Evolutionary conservation across 2,113 vertebrate genomes (phyloP).

Genomic region (Astur gentilis): DNA sequence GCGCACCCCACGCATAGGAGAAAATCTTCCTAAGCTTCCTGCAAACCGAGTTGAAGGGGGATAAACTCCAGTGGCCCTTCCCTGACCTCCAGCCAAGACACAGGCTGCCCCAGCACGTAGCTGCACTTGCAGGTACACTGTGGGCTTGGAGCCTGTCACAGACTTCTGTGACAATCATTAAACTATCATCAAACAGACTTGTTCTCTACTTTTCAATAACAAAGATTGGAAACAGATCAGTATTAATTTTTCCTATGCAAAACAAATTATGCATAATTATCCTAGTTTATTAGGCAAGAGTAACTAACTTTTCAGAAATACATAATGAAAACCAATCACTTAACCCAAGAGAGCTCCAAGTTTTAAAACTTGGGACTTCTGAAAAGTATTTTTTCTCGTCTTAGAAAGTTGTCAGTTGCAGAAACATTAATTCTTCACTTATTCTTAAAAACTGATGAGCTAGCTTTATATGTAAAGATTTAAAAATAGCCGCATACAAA

Average conservation of each 20-base stretch:
- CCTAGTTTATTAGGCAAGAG: background rate
- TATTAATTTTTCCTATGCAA: background rate
- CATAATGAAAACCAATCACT: background rate
- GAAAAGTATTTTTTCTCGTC: background rate
- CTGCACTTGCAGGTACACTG: background rate
- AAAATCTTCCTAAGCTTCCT: background rate
- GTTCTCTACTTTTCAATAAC: background rate
- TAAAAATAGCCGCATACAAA: background rate
- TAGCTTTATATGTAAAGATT: background rate
- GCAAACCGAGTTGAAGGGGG: fast-evolving
- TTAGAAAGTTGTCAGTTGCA: background rate
- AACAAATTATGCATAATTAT: background rate
- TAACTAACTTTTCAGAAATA: background rate
- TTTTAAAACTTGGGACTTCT: background rate
- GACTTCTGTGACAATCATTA: background rate
- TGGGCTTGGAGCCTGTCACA: background rate
- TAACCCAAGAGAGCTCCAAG: background rate
- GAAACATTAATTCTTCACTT: background rate
- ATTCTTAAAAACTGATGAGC: background rate
- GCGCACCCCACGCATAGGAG: background rate
- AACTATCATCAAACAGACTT: background rate
- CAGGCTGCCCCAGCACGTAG: background rate
- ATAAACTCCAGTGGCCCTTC: background rate
- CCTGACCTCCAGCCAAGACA: background rate
- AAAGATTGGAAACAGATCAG: background rate